Base-by-base conservation (phyloP, 2,888 invertebrate species). In the Melipona bicolor region DNA sequence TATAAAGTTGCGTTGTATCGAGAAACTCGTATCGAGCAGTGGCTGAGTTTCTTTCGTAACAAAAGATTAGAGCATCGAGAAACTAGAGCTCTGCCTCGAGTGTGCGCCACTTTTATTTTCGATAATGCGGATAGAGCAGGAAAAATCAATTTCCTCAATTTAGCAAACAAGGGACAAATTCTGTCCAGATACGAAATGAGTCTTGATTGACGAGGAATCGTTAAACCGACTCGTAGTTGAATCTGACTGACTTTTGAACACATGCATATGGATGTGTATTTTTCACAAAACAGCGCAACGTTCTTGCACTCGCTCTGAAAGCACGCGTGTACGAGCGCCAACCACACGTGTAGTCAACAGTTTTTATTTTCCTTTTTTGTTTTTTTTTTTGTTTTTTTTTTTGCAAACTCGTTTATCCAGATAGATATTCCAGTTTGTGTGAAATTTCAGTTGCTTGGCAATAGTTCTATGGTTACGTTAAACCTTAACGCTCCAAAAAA, bases 151-250 rank as follows among this genome's bases (percentile, higher is more conserved):
- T 87, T 88, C 91, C 77, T 79, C 77, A 82, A 88, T 82, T 87
- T 89, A 54, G 70, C 59, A 36, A 80, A 71, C 75, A 67, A 27
- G 79, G 68, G 71, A 68, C 76, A 79, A 76, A 79, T 81, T 72
- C 82, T 81, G 82, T 83, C 81, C 70, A 73, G 76, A 79, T 52
- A 64, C 74, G 71, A 64, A 86, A 85, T 90, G 91, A 89, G 90
- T 90, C 91, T 90, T 85, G 89, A 87, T 85, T 88, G 73, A 79
- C 75, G 85, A 79, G 87, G 89, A 89, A 92, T 92, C 91, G 92
- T 92, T 92, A 91, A 92, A 90, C 90, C 82, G 83, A 78, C 72
- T 74, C 86, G 90, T 92, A 92, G 91, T 92, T 90, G 92, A 92
- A 92, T 92, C 89, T 88, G 91, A 90, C 89, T 88, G 87, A 89